Evolutionary conservation across 2,888 invertebrate species (phyloP).

Genomic region (Maniola hyperantus): DNA sequence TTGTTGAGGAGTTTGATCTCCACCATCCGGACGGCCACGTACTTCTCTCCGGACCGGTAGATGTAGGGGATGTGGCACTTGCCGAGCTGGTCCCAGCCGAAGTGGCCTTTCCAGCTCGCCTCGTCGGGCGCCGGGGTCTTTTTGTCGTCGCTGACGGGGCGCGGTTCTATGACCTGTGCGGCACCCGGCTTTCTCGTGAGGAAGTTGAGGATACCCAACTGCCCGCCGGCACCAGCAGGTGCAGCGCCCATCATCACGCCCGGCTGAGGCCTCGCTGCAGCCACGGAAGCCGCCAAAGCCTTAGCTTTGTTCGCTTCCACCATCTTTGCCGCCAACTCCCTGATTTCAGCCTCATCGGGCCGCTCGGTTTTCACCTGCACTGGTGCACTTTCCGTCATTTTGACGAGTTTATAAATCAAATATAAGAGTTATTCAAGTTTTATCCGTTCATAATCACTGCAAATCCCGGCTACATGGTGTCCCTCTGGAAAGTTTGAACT

Average conservation of each 20-base stretch:
- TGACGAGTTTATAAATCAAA: slow-evolving; percentile 37
- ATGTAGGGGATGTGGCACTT: slow-evolving; percentile 95
- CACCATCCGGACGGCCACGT: slow-evolving; percentile 96
- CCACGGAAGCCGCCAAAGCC: slow-evolving; percentile 73
- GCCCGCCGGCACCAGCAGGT: slow-evolving; percentile 68
- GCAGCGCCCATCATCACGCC: slow-evolving; percentile 63
- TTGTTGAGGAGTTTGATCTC: slow-evolving; percentile 95
- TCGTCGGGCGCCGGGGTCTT: slow-evolving; percentile 84
- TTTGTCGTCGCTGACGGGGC: slow-evolving; percentile 64
- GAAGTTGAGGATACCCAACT: slow-evolving; percentile 85
- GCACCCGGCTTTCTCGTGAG: slow-evolving; percentile 73
- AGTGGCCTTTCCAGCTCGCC: slow-evolving; percentile 90
- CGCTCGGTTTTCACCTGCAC: slow-evolving; percentile 87
- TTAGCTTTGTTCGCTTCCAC: slow-evolving; percentile 91
- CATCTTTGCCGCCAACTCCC: slow-evolving; percentile 93
- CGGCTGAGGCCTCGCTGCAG: slow-evolving; percentile 77
- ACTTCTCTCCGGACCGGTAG: slow-evolving; percentile 91
- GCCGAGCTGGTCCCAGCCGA: slow-evolving; percentile 95
- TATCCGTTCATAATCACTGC: slow-evolving; percentile 29
- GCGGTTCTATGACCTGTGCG: slow-evolving; percentile 57
- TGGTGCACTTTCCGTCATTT: slow-evolving; percentile 61
- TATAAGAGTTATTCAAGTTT: slow-evolving; percentile 27
- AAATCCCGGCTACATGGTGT: slow-evolving; percentile 67
- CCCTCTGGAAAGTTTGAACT: slow-evolving; percentile 42
- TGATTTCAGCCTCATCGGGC: slow-evolving; percentile 93